A percentile compares a stretch with the other conserved stretches of the same genome.
phyloP scores from a whole-genome alignment of 35 echinoderm and acorn worm genomes.

The Acanthaster planci region DNA sequence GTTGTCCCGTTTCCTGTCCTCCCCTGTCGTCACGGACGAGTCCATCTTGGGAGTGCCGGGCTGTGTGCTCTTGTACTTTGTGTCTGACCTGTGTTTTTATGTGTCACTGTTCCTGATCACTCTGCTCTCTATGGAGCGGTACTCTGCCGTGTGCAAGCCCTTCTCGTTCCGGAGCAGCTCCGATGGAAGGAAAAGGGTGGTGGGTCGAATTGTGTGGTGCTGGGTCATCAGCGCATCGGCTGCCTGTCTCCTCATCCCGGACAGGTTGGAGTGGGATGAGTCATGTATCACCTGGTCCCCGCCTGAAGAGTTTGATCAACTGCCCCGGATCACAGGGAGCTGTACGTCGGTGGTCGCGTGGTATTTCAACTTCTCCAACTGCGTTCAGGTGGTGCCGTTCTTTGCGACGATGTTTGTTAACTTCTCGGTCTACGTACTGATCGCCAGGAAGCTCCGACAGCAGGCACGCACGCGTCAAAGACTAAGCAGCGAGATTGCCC shows the following conservation, averaged over 20 bases:
- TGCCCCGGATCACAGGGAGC: background rate
- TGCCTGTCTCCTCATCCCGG: background rate
- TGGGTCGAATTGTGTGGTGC: background rate
- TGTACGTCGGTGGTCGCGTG: background rate
- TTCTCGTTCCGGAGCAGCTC: background rate
- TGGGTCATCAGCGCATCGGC: background rate
- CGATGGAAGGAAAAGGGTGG: background rate
- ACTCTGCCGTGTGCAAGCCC: slow-evolving; percentile 42
- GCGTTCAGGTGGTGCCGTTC: background rate
- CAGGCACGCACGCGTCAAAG: background rate
- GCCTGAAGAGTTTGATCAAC: background rate
- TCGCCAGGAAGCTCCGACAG: background rate
- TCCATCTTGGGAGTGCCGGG: background rate
- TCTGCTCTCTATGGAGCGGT: slow-evolving; percentile 24
- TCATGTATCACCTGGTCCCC: background rate
- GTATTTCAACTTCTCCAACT: slow-evolving; percentile 11
- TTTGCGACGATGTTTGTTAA: background rate
- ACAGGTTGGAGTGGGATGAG: background rate
- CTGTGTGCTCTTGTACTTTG: background rate
- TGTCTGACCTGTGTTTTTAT: background rate
- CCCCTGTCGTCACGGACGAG: background rate
- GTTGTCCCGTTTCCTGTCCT: background rate
- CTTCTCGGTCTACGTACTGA: background rate
- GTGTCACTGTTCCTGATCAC: slow-evolving; percentile 31
- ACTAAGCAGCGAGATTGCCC: background rate